Evolutionary conservation across 2,113 vertebrate species (phyloP).

Genomic region (Sminthopsis crassicaudata): DNA sequence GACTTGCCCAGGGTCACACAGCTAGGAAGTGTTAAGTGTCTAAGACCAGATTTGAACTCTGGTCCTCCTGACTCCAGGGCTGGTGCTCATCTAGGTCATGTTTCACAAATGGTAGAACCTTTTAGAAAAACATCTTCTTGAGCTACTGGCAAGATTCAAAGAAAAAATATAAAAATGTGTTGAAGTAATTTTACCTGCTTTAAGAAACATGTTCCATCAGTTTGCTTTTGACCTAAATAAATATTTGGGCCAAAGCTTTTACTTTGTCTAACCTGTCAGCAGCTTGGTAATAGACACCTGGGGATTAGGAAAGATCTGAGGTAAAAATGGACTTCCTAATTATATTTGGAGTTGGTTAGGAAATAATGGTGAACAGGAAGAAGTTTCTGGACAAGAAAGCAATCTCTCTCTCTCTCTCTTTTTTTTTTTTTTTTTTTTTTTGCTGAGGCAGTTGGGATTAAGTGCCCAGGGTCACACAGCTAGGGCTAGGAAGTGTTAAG

Average conservation of each 20-base stretch:
- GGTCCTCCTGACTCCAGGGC: no score
- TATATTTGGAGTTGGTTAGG: conserved; percentile 40
- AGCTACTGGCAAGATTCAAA: neutral
- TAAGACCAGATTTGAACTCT: no score
- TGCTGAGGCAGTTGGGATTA: no score
- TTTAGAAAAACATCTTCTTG: neutral
- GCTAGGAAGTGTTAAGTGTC: no score
- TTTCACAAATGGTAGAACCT: neutral
- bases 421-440: no score
- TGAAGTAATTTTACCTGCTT: neutral
- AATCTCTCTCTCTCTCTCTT: neutral
- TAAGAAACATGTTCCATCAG: neutral
- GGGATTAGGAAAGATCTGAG: conserved; percentile 6
- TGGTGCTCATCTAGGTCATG: neutral
- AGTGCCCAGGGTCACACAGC: no score
- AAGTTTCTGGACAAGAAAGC: neutral
- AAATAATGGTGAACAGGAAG: neutral
- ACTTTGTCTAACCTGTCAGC: neutral
- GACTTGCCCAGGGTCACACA: no score
- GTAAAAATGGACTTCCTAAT: conserved; percentile 49
- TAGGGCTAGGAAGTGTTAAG: no score
- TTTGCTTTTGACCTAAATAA: conserved; percentile 11
- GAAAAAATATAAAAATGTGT: neutral
- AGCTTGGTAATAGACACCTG: neutral
- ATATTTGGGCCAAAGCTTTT: neutral